Evolutionary conservation across 2,888 invertebrate species (phyloP).

Genomic region (Eupithecia insigniata): DNA sequence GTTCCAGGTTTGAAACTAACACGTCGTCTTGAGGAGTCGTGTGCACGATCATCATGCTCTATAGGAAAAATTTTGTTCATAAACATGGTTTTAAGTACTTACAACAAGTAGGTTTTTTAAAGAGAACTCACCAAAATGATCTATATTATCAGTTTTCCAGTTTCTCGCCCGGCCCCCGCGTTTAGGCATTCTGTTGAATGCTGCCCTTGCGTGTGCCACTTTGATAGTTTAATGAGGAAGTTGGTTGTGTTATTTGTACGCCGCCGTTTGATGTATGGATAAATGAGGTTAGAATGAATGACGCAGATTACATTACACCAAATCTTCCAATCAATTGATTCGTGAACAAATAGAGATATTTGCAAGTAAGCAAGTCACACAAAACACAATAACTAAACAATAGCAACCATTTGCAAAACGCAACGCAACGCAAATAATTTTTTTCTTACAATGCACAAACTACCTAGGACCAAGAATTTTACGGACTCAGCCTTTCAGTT

Average conservation of each 20-base stretch:
- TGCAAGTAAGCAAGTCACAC: background rate
- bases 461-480: too few species aligned
- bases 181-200: conserved; percentile 68
- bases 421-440: background rate
- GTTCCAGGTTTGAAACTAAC: conserved; percentile 84
- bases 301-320: conserved; percentile 41
- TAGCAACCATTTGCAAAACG: background rate
- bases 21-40: conserved; percentile 68
- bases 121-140: conserved; percentile 70
- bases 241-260: background rate
- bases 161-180: conserved; percentile 74
- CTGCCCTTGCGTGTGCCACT: conserved; percentile 6
- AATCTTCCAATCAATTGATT: background rate
- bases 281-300: conserved; percentile 41
- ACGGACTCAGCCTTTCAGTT: too few species aligned
- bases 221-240: background rate
- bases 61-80: conserved; percentile 39
- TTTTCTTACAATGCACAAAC: background rate
- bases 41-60: conserved; percentile 81
- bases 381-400: background rate
- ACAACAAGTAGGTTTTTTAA: background rate
- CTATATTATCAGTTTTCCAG: conserved; percentile 65
- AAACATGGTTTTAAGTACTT: background rate
- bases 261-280: background rate
- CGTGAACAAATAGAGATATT: background rate